Conservation (phyloP, 2,797 vertebrate species). For the Propithecus deckenii region DNA sequence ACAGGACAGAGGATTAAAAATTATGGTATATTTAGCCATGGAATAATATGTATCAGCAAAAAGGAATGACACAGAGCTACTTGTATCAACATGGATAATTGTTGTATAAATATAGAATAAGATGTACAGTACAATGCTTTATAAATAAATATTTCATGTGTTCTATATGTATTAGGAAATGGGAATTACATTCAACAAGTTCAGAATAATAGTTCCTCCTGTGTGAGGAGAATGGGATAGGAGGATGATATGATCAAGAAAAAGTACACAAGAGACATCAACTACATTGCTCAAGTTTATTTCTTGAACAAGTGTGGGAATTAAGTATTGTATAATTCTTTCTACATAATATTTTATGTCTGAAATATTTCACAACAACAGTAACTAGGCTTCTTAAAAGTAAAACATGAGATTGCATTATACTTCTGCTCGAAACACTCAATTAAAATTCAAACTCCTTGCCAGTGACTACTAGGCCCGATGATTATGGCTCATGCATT, state of each 20-base stretch:
- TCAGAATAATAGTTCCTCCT: neutral
- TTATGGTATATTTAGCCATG: neutral
- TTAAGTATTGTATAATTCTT: neutral
- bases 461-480: neutral
- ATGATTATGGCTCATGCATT: neutral
- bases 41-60: neutral
- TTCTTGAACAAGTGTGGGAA: neutral
- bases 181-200: neutral
- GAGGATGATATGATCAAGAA: neutral
- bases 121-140: neutral
- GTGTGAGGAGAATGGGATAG: neutral
- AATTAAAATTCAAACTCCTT: neutral
- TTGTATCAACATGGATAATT: neutral
- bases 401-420: neutral
- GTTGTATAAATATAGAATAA: neutral
- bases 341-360: neutral
- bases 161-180: neutral
- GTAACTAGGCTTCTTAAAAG: neutral
- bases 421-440: neutral
- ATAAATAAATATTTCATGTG: neutral
- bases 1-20: neutral
- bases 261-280: neutral
- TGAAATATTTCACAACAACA: neutral
- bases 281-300: neutral
- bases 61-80: neutral